Conservation (phyloP, 2,888 invertebrate species). For the Antheraea assamensis region DNA sequence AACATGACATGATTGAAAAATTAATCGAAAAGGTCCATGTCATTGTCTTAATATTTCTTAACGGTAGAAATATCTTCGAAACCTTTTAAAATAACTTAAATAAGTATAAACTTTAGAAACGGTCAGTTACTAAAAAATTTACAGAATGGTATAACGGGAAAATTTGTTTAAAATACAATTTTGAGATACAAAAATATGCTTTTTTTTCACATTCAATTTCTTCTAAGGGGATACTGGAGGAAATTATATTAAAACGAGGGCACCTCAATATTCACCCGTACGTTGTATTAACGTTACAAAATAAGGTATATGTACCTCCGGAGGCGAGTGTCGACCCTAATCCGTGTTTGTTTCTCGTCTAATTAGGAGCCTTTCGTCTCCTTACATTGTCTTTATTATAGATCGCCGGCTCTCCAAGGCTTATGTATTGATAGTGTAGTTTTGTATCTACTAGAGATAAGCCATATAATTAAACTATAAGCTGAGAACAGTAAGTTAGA, state of each 20-base stretch:
- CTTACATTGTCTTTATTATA: slow-evolving; percentile 60
- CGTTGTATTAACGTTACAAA: slow-evolving; percentile 47
- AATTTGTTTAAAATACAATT: neutral
- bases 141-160: neutral
- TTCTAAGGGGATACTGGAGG: slow-evolving; percentile 3
- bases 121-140: neutral
- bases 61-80: neutral
- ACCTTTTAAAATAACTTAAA: neutral
- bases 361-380: slow-evolving; percentile 62
- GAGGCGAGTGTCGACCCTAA: slow-evolving; percentile 58
- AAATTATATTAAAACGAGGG: slow-evolving; percentile 51
- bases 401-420: slow-evolving; percentile 40
- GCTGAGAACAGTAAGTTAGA: neutral
- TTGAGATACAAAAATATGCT: neutral
- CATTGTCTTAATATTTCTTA: too few relatives aligned
- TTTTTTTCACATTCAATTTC: neutral
- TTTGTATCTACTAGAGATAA: slow-evolving; percentile 16
- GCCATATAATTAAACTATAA: slow-evolving; percentile 1
- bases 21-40: too few relatives aligned
- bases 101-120: neutral
- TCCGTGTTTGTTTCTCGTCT: slow-evolving; percentile 66
- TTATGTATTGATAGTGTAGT: slow-evolving; percentile 44
- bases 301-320: slow-evolving; percentile 34
- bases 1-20: too few relatives aligned
- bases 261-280: slow-evolving; percentile 45